Base-by-base conservation (phyloP, 2,797 vertebrate genomes). In the Bryconaethiops microstoma region DNA sequence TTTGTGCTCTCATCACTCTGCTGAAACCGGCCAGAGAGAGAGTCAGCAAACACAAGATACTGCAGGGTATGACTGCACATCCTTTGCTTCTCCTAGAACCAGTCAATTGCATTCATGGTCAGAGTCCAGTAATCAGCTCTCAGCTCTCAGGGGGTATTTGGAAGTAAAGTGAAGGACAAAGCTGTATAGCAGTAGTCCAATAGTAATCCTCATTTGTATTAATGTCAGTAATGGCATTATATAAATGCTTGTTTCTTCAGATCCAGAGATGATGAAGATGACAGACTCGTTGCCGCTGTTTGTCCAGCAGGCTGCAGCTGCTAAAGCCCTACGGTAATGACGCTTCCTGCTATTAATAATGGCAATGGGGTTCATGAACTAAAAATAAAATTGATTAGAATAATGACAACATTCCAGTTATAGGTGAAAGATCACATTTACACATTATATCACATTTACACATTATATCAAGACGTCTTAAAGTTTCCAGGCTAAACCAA, bases 231-330 rank as follows among this genome's bases (percentile, higher is more conserved):
- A 80, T 55, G 16, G 14, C 54, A 78, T 57, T 35, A 39, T 59
- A 2, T 42, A n/a, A 48, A 29, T 50, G 14, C n/a, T 60, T 79
- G 7, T 57, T 48, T 62, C 42, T 23, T 50, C 79, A 95, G 95
- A 93, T 4, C 52, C 85, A 23, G 13, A 88, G 4, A 19, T 80
- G 3, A 79, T 82, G 6, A 83, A 81, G 45, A 84, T 82, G 64
- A 90, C 76, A 4, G 78, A 88, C 21, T 91, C 90, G 0, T n/a
- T 92, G 50, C 87, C 92, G 9, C 70, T 82, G 42, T 93, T 92
- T 70, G 45, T 95, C 74, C 93, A 96, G 88, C 94, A 95, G 90
- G 95, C 94, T 52, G 94, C 95, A 59, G 93, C 94, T 2, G 95
- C 95, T 81, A 96, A 94, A 93, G 80, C 90, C 59, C 88, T 94